phyloP scores from a whole-genome alignment of 2,113 vertebrate genomes.

The Corydoras sp. region DNA sequence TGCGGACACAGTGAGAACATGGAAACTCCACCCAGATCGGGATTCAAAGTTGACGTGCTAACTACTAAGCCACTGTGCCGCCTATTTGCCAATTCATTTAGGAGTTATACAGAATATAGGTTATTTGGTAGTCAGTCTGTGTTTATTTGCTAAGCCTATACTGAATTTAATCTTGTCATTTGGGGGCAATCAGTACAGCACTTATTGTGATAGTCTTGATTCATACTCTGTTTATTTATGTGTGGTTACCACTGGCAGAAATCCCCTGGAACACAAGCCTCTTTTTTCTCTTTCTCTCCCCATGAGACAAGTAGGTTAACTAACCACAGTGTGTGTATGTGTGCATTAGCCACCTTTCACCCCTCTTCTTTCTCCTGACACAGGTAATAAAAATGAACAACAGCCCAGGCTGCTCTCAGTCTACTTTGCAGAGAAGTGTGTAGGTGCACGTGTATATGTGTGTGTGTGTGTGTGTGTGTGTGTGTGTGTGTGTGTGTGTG shows the following conservation, averaged over 20 bases:
- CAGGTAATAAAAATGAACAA: constrained; percentile 56
- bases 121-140: background rate
- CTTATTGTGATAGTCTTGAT: constrained; percentile 20
- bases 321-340: constrained; percentile 30
- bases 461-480: constrained; percentile 22
- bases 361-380: constrained; percentile 47
- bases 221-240: constrained; percentile 5
- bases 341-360: constrained; percentile 38
- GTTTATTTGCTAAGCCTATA: background rate
- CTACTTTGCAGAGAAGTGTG: constrained; percentile 33
- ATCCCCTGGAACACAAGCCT: constrained; percentile 15
- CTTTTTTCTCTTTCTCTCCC: background rate
- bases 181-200: background rate
- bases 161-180: background rate
- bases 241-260: constrained; percentile 14
- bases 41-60: too few species aligned
- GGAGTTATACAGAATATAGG: too few species aligned
- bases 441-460: constrained; percentile 9
- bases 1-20: too few species aligned
- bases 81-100: too few species aligned
- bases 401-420: constrained; percentile 40
- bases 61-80: too few species aligned
- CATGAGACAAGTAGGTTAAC: constrained; percentile 33
- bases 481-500: constrained; percentile 25
- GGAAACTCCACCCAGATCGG: too few species aligned